A percentile compares a stretch with the other conserved stretches of the same genome.
These are phyloP conservation scores for Chymomyza caudatula DNA, from an alignment of 2,888 invertebrate genomes.

Conservation along the genomic window DNA sequence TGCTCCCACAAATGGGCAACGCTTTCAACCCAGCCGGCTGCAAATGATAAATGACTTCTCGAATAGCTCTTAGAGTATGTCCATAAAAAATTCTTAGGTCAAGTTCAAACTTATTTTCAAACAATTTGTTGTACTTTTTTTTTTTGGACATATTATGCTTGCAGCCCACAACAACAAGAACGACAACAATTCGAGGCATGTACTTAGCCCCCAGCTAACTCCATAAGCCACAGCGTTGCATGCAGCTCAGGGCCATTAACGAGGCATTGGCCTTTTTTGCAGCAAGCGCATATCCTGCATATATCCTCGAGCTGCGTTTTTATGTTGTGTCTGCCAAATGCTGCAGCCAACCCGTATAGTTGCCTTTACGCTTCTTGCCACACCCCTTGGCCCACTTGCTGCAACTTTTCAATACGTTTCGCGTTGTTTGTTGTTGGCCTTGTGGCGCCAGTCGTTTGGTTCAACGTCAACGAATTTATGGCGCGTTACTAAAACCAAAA, in stretches of 20 bases:
- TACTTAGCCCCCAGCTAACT: slow-evolving; percentile 18
- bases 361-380: slow-evolving; percentile 15
- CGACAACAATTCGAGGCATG: slow-evolving; percentile 7
- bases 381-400: background rate
- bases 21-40: background rate
- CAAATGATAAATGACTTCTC: slow-evolving; percentile 46
- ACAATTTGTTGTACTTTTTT: slow-evolving; percentile 43
- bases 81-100: slow-evolving; percentile 43
- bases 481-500: slow-evolving; percentile 17
- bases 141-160: slow-evolving; percentile 32
- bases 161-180: slow-evolving; percentile 33
- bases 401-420: slow-evolving; percentile 6
- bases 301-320: slow-evolving; percentile 33
- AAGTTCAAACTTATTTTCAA: slow-evolving; percentile 57
- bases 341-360: slow-evolving; percentile 1
- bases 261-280: slow-evolving; percentile 58
- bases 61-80: slow-evolving; percentile 1
- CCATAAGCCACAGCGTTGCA: slow-evolving; percentile 47
- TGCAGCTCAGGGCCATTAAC: slow-evolving; percentile 56
- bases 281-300: slow-evolving; percentile 37
- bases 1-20: slow-evolving; percentile 13
- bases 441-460: slow-evolving; percentile 54
- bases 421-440: slow-evolving; percentile 45
- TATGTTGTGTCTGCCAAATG: slow-evolving; percentile 2
- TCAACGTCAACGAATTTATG: slow-evolving; percentile 1